Base-by-base conservation (phyloP, 2,888 invertebrate species). In the Conchocele bisecta region DNA sequence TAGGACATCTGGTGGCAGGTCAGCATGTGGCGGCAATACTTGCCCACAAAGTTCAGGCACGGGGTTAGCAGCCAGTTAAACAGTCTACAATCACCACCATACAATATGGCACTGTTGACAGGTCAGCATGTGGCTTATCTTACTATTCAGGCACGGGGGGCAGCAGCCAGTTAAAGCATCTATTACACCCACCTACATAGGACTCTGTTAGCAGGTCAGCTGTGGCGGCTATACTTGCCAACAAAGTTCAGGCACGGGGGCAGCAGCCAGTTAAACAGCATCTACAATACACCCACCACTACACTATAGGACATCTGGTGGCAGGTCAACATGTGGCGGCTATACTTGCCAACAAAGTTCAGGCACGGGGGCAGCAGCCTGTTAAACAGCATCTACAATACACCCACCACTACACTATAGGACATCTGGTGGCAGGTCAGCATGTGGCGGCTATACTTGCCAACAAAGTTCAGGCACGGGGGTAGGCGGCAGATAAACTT, bases 51-150 rank as follows among this genome's bases (percentile, higher is more conserved):
- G 69, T 78, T 84, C 39, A 91, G 75, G 66, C 87, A 87, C 15
- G 90, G 90, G 2, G 89, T 88, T 54, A 91, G 64, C 33, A 91
- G 81, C 91, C 91, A 91, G 7, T 90, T 87, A 84, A 91, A 91
- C 63, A 91, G 65, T 82, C n/a, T n/a, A n/a, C n/a, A n/a, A n/a
- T n/a, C n/a, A n/a, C n/a, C n/a, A n/a, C n/a, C n/a, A n/a, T n/a
- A n/a, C n/a, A n/a, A n/a, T n/a, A n/a, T n/a, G n/a, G n/a, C n/a
- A n/a, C n/a, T n/a, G n/a, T n/a, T n/a, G n/a, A n/a, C n/a, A n/a
- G n/a, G n/a, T n/a, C n/a, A n/a, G n/a, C n/a, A n/a, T n/a, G n/a
- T n/a, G n/a, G n/a, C n/a, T 89, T 63, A 79, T 75, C 35, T 90
- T 88, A 75, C 84, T 89, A 68, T 78, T 84, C 39, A 91, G 75